Conservation (phyloP, 2,888 invertebrate genomes). For the Sarcophaga variegata region DNA sequence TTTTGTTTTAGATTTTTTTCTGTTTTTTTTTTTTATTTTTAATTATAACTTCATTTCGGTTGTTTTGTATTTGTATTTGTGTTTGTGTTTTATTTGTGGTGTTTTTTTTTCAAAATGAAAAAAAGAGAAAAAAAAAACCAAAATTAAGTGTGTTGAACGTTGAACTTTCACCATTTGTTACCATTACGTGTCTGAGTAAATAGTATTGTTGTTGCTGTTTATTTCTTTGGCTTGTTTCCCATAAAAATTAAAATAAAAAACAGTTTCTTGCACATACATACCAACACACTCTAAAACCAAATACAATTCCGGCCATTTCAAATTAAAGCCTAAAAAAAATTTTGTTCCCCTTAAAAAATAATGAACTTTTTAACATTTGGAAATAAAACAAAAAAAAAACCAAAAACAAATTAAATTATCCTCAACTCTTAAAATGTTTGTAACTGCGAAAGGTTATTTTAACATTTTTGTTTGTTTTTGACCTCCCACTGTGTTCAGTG, state of each 20-base stretch:
- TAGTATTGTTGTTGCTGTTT: background rate
- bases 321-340: constrained; percentile 51
- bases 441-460: constrained; percentile 60
- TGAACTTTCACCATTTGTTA: constrained; percentile 60
- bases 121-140: too few species aligned
- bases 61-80: background rate
- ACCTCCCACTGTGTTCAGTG: constrained; percentile 64
- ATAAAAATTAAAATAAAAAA: constrained; percentile 41
- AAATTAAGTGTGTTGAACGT: constrained; percentile 33
- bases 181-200: background rate
- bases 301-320: constrained; percentile 30
- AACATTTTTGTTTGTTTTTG: constrained; percentile 44
- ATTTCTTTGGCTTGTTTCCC: constrained; percentile 42
- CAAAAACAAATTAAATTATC: constrained; percentile 37
- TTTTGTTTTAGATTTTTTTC: background rate
- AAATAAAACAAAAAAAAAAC: background rate
- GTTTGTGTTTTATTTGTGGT: background rate
- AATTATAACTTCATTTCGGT: background rate
- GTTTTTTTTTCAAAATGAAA: too few species aligned
- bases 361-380: constrained; percentile 54
- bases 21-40: background rate
- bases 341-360: constrained; percentile 9
- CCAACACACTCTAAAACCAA: background rate
- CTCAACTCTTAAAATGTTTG: constrained; percentile 1
- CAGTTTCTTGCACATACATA: background rate